Evolutionary conservation across 1,140 invertebrate genomes (phyloP).

Genomic region (Neodiprion fabricii): DNA sequence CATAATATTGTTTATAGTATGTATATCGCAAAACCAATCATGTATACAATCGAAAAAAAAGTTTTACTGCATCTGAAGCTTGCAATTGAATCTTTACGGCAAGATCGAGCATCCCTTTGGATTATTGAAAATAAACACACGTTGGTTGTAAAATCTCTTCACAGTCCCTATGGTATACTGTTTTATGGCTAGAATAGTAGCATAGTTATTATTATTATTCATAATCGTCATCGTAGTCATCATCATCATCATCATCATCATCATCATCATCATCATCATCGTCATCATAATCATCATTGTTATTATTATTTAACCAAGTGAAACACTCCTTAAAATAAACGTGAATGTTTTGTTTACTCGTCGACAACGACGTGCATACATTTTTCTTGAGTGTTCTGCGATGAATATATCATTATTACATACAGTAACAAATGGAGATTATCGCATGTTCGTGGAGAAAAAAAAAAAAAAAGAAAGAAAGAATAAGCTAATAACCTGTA

Average conservation of each 20-base stretch:
- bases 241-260: constrained; percentile 14
- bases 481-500: background rate
- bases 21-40: background rate
- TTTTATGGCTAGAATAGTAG: constrained; percentile 34
- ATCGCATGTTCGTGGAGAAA: background rate
- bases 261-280: constrained; percentile 20
- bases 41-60: constrained; percentile 15
- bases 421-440: background rate
- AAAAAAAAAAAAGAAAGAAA: background rate
- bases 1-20: constrained; percentile 10
- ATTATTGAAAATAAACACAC: too few species aligned
- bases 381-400: background rate
- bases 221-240: constrained; percentile 3
- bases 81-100: constrained; percentile 12
- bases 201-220: constrained; percentile 38
- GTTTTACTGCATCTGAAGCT: background rate
- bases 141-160: constrained; percentile 27
- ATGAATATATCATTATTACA: constrained; percentile 5
- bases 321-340: constrained; percentile 8
- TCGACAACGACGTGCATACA: background rate
- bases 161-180: constrained; percentile 46
- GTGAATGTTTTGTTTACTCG: background rate
- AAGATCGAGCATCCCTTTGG: background rate
- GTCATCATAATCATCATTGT: background rate
- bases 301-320: constrained; percentile 22